Evolutionary conservation across 2,113 vertebrate genomes (phyloP), one percentile per base, ranked within the genome.

Genomic region (Pangasianodon hypophthalmus): DNA sequence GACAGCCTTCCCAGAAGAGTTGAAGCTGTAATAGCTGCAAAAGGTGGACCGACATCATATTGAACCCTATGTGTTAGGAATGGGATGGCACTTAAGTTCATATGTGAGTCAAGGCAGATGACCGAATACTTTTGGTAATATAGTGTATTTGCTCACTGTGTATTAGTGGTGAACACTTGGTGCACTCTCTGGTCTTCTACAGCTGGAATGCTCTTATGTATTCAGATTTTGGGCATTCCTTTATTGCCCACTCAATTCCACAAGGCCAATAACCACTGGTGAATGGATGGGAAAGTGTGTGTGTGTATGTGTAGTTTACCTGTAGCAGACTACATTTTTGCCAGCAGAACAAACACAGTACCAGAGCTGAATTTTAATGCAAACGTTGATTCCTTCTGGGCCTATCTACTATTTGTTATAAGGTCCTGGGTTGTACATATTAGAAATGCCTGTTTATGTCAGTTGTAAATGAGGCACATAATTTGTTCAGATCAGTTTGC

Each of bases 401-500:
- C 48, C 44, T 18, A 69, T 41, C 56, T 86, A 54, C 79, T 91
- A 81, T 86, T 62, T 88, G 19, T 32, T 64, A 44, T 52, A 67
- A 83, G 56, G 64, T 50, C 6, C 67, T 79, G 41, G 60, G 24
- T 58, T 86, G 44, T 62, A n/a, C 10, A 54, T 52, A 83, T 84
- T 56, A 87, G 50, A 7, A 46, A 77, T 60, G 44, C 54, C 56
- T 81, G 18, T 77, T 84, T 89, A 54, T 87, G 62, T 84, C 69
- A 64, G 18, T 58, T 46, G 67, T 37, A 87, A 87, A 58, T 44
- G 13, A 89, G 90, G 21, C n/a, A 67, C 13, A 89, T 69, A 10
- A 84, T 91, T 58, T 87, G 56, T 62, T 91, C 56, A 69, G 80
- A 29, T 84, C 58, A 60, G 62, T 62, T 62, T 73, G 69, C 10